These are phyloP conservation scores for Triplophysa dalaica DNA, from an alignment of 2,113 vertebrate genomes.

Conservation along the genomic window DNA sequence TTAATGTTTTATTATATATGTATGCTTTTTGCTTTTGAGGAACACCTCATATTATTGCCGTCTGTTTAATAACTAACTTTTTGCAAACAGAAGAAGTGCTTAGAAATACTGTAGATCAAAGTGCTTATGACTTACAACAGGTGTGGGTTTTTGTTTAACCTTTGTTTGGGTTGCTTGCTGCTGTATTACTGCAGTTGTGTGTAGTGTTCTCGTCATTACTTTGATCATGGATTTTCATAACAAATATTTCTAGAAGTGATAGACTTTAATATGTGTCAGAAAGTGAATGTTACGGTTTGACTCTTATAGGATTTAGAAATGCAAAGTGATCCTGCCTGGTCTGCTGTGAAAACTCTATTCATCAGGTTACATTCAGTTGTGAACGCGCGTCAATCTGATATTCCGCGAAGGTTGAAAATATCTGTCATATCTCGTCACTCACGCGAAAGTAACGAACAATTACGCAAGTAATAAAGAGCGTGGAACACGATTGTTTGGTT, in stretches of 20 bases:
- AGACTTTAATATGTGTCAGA: slow-evolving; percentile 10
- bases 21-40: not conserved
- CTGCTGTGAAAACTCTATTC: not conserved
- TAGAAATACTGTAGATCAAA: not conserved
- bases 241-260: not conserved
- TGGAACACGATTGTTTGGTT: too few relatives aligned
- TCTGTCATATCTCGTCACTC: too few relatives aligned
- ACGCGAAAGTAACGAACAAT: too few relatives aligned
- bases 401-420: too few relatives aligned
- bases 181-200: not conserved
- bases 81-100: not conserved
- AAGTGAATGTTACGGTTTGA: not conserved
- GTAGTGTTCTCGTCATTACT: not conserved
- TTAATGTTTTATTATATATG: not conserved
- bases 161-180: slow-evolving; percentile 6
- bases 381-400: too few relatives aligned
- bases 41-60: not conserved
- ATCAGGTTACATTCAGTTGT: not conserved
- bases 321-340: not conserved
- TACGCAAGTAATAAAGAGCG: too few relatives aligned
- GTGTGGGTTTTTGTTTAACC: slow-evolving; percentile 3
- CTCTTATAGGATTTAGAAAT: not conserved
- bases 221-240: not conserved
- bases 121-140: not conserved
- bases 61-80: not conserved